Evolutionary conservation across 2,113 vertebrate genomes (phyloP).

Genomic region (Syrrhaptes paradoxus): DNA sequence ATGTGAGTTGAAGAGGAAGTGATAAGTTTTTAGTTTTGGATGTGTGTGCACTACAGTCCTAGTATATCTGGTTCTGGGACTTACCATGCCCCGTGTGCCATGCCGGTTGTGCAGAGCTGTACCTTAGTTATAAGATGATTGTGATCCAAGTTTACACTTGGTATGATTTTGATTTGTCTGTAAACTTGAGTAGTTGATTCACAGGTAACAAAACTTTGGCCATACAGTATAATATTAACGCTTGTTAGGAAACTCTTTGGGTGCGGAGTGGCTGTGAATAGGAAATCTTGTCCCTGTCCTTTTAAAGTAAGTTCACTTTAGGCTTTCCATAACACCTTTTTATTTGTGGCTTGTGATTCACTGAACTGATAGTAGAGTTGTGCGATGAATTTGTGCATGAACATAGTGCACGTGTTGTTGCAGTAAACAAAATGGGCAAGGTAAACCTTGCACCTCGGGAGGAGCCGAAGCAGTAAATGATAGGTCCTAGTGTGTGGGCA

Average conservation of each 20-base stretch:
- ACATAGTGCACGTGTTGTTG: neutral
- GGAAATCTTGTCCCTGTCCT: neutral
- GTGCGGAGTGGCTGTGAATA: neutral
- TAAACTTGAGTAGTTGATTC: neutral
- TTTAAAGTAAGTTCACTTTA: neutral
- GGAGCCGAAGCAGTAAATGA: neutral
- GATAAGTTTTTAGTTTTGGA: neutral
- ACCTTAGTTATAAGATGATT: neutral
- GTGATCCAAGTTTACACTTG: neutral
- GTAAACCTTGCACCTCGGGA: neutral
- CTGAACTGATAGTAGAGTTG: neutral
- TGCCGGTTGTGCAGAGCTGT: rapidly evolving
- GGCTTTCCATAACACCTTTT: neutral
- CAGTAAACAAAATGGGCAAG: neutral
- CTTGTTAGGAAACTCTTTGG: neutral
- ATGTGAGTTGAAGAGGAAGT: neutral
- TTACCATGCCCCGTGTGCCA: rapidly evolving
- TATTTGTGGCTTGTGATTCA: neutral
- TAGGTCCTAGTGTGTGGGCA: neutral
- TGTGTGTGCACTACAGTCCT: neutral
- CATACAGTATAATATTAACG: neutral
- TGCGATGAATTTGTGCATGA: neutral
- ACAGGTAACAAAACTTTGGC: neutral
- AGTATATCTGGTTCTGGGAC: neutral
- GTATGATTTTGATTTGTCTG: neutral